Conservation (phyloP, 2,113 vertebrate genomes). For the Eretmochelys imbricata region DNA sequence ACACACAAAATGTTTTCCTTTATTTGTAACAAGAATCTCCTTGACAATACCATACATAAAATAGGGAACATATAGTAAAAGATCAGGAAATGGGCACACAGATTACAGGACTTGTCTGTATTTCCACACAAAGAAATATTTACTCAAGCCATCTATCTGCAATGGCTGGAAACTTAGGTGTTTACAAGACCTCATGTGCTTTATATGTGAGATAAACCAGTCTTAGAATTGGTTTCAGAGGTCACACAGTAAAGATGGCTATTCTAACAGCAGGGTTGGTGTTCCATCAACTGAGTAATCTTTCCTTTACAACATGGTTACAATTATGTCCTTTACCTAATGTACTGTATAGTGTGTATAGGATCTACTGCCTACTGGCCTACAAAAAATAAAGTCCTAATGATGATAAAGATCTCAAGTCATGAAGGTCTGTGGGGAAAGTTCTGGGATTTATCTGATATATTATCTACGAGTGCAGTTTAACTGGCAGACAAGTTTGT, state of each 20-base stretch:
- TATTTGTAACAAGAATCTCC: neutral
- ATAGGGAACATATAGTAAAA: neutral
- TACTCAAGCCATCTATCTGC: neutral
- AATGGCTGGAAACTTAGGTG: neutral
- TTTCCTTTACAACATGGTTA: neutral
- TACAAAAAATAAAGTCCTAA: neutral
- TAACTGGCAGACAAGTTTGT: neutral
- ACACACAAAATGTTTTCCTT: neutral
- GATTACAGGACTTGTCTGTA: neutral
- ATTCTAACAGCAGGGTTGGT: neutral
- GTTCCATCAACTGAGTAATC: neutral
- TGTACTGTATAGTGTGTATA: accelerated
- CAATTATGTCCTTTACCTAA: neutral
- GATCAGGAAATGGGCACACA: neutral
- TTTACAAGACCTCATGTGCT: neutral
- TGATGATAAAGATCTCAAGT: neutral
- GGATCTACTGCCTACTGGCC: neutral
- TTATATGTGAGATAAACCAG: neutral
- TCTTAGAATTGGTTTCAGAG: neutral
- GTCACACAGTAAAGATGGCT: neutral
- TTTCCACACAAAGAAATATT: conserved; percentile 13
- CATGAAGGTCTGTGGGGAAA: neutral
- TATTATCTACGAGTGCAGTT: accelerated
- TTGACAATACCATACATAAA: neutral
- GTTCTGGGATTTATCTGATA: too few relatives aligned